Conservation (phyloP, 2,113 vertebrate genomes). For the Trinectes maculatus region DNA sequence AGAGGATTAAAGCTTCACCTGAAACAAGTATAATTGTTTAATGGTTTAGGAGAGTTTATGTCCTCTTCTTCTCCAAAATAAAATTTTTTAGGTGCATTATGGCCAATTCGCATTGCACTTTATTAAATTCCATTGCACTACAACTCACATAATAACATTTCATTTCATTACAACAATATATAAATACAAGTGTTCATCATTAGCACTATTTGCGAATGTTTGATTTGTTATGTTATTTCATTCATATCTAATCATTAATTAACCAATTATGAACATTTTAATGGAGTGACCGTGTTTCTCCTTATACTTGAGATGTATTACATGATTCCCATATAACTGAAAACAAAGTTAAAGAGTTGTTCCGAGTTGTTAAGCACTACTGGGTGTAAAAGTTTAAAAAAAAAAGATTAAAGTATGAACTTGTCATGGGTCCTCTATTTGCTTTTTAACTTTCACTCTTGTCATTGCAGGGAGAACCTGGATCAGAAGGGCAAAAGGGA, state of each 20-base stretch:
- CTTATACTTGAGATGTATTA: background rate
- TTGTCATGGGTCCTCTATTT: conserved; percentile 49
- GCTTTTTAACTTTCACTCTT: conserved; percentile 65
- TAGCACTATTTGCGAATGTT: too few relatives aligned
- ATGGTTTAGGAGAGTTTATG: too few relatives aligned
- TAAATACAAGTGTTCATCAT: too few relatives aligned
- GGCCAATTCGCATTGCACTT: too few relatives aligned
- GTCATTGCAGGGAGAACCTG: conserved; percentile 76
- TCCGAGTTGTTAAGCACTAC: background rate
- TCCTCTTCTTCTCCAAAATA: too few relatives aligned
- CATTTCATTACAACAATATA: too few relatives aligned
- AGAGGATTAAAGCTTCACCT: too few relatives aligned
- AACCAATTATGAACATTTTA: background rate
- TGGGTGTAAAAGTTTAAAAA: background rate
- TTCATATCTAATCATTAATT: background rate
- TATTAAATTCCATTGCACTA: too few relatives aligned
- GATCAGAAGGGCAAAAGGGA: conserved; percentile 73
- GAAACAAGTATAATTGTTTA: too few relatives aligned
- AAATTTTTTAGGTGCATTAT: too few relatives aligned
- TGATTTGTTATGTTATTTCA: background rate
- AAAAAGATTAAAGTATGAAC: conserved; percentile 35
- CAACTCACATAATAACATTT: too few relatives aligned
- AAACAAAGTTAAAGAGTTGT: background rate
- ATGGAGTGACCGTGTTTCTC: background rate
- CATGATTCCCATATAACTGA: background rate